Evolutionary conservation across 2,888 invertebrate species (phyloP), one percentile per base, ranked within the genome.

Genomic region (Byasa hedistus): DNA sequence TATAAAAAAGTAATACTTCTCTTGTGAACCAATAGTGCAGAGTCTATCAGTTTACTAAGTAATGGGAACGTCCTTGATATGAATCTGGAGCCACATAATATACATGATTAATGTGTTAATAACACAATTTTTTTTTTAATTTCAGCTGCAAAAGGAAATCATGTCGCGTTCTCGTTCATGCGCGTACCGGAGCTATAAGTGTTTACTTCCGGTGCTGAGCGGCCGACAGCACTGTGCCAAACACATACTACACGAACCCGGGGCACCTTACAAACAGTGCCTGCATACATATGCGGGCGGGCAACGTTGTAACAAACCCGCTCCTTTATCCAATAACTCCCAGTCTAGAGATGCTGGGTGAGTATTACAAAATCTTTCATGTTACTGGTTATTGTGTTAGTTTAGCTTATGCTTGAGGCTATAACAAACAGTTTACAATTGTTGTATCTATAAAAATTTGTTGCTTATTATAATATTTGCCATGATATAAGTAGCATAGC

Each of bases 231-330:
- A 94, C 83, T 98, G 98, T 80, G 92, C 94, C 5, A 93, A 95
- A 4, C 98, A 98, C 76, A 96, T 98, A 70, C 87, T 98, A 17
- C 69, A 95, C 73, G 98, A 98, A 82, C 93, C 95, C 8, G 93
- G 89, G 17, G 97, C 98, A 0, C 97, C 98, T 0, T 99, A 94
- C 82, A 94, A 94, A 69, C 96, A 96, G 72, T 99, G 98, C 80
- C 91, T 93, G 0, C 95, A 71, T 93, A 93, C 82, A 75, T 93
- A 75, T 24, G 93, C 93, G 62, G 96, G 94, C 69, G 95, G 95
- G 0, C 94, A 95, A 71, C 92, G 96, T 69, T 98, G 98, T 80
- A 87, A 93, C n/a, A 93, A 95, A 77, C 95, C 97, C 0, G 96
- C 97, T 2, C 95, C 95, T 0, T 15, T 59, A 44, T 32, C 64